These are phyloP conservation scores for Pseudorectes ferrugineus DNA, from an alignment of 2,113 vertebrate genomes.

Conservation along the genomic window DNA sequence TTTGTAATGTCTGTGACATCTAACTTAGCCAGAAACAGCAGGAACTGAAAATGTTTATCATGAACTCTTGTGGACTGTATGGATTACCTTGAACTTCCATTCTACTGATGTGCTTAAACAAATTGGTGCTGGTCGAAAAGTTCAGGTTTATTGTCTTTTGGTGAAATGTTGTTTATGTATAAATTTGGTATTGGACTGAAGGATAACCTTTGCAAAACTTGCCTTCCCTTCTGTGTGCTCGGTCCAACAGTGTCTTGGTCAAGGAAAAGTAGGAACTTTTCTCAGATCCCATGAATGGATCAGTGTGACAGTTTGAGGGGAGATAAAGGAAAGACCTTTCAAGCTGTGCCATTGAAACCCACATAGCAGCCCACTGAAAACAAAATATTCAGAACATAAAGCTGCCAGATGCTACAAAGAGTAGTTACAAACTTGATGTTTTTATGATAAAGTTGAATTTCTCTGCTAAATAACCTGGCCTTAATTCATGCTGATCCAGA, in stretches of 20 bases:
- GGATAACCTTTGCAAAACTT: not conserved
- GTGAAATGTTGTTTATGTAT: not conserved
- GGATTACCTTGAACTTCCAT: not conserved
- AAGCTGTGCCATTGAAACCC: not conserved
- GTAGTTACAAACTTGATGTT: not conserved
- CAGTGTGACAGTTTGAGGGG: not conserved
- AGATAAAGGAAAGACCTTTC: not conserved
- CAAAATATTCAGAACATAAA: not conserved
- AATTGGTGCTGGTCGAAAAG: not conserved
- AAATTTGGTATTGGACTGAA: not conserved
- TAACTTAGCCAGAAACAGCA: not conserved
- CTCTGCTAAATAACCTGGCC: not conserved
- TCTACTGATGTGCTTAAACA: not conserved
- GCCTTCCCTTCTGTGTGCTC: rapidly evolving
- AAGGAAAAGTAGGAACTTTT: not conserved
- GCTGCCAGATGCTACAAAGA: not conserved
- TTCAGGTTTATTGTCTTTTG: not conserved
- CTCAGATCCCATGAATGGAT: not conserved
- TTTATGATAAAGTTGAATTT: not conserved
- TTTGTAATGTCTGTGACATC: not conserved
- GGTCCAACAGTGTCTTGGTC: not conserved
- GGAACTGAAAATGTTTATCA: not conserved
- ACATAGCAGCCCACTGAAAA: not conserved
- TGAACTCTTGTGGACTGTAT: not conserved
- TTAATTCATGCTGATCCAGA: not conserved